Percentiles rank a stretch among this genome's conserved stretches.
phyloP scores from a whole-genome alignment of 2,797 vertebrate species.

The Pteropus rufus region DNA sequence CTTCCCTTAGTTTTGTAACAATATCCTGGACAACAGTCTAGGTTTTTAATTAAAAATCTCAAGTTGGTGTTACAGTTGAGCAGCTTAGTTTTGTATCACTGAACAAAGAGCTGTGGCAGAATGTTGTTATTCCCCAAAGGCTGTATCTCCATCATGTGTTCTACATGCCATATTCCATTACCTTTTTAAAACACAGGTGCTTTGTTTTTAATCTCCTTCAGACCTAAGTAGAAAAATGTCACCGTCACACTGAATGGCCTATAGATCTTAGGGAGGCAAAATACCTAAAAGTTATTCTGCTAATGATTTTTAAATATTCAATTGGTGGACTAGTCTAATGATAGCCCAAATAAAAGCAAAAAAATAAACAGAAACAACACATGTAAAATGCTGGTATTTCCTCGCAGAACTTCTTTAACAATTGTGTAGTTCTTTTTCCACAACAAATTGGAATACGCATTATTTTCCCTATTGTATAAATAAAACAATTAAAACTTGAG shows the following conservation, averaged over 20 bases:
- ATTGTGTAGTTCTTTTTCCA: not conserved
- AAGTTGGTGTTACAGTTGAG: not conserved
- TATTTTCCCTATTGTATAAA: not conserved
- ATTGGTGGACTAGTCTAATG: not conserved
- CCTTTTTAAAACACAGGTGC: not conserved
- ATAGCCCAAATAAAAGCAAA: not conserved
- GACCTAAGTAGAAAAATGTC: not conserved
- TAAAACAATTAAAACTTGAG: not conserved
- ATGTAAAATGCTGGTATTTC: not conserved
- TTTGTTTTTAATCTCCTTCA: not conserved
- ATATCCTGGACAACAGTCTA: not conserved
- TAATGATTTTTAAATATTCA: not conserved
- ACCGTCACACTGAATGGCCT: not conserved
- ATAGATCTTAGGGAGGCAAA: not conserved
- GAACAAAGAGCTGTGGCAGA: not conserved
- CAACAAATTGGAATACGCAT: not conserved
- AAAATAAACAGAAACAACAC: not conserved
- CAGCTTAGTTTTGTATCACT: not conserved
- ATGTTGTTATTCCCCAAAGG: not conserved
- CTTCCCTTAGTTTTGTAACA: not conserved
- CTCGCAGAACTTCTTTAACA: not conserved
- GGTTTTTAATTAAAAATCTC: conserved; percentile 53
- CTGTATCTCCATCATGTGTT: not conserved
- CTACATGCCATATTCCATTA: no score
- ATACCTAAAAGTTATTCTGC: not conserved